phyloP scores from a whole-genome alignment of 2,797 vertebrate genomes.

The Leuciscus waleckii region DNA sequence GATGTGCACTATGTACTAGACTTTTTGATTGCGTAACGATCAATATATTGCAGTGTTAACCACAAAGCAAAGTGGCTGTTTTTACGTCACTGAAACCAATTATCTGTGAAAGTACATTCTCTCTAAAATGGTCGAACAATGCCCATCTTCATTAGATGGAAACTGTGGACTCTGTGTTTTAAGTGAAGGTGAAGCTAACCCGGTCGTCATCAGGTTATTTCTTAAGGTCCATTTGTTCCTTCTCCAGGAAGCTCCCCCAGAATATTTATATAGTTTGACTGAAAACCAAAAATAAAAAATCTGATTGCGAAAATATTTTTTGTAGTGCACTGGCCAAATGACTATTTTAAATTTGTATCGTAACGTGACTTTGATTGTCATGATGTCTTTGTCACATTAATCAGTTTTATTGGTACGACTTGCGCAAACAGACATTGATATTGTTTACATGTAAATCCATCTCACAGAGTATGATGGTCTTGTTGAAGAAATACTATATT shows the following conservation, averaged over 20 bases:
- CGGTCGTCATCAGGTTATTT: neutral
- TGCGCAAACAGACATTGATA: conserved; percentile 33
- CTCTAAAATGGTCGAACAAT: neutral
- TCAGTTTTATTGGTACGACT: conserved; percentile 31
- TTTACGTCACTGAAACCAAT: conserved; percentile 20
- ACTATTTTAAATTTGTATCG: conserved; percentile 39
- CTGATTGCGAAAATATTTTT: neutral
- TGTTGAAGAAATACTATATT: conserved; percentile 50
- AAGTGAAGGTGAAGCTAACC: neutral
- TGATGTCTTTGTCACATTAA: conserved; percentile 41
- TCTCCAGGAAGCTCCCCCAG: neutral
- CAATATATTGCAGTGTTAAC: conserved; percentile 23
- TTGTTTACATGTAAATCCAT: conserved; percentile 52
- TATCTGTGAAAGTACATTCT: conserved; percentile 13
- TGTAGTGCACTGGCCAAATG: conserved; percentile 17
- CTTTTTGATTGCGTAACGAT: neutral
- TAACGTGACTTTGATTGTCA: conserved; percentile 42
- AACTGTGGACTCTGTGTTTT: neutral
- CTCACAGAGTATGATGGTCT: conserved; percentile 27
- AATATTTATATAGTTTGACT: neutral
- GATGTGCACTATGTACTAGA: conserved; percentile 5
- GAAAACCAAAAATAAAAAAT: neutral
- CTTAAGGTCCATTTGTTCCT: too few relatives aligned
- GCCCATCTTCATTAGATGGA: conserved; percentile 5
- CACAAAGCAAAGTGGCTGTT: neutral